Base-by-base conservation (phyloP, 1,140 invertebrate genomes). In the Dendrolimus kikuchii region DNA sequence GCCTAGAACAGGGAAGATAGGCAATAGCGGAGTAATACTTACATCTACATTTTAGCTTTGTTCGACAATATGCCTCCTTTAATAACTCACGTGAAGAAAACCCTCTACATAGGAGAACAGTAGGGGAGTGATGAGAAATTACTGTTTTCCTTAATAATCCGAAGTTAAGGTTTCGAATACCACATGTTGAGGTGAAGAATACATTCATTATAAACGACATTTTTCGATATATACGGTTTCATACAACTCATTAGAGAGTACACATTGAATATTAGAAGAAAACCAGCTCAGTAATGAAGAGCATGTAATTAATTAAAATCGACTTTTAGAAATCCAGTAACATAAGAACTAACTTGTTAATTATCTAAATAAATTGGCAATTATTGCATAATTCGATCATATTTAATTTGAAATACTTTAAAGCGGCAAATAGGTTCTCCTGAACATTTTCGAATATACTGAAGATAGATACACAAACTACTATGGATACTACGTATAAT, bases 11-110 rank as follows among this genome's bases (percentile, higher is more conserved):
- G 23, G 23, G 23, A 23, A 23, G 23, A 23, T 23, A 3, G 23
- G 3, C 23, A 23, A 23, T 23, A 23, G 23, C 23, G 23, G 23
- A 23, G 23, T n/a, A 40, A 49, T 57, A 83, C 87, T 86, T 74
- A 88, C 88, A 89, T 74, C 75, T 78, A 67, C 86, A 88, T 77
- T 88, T 88, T 47, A 85, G 63, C 64, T 86, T 88, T 40, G 82
- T 88, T 43, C 79, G 77, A 57, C 76, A 75, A 57, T 89, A 89
- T 10, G 86, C 87, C 61, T 87, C 85, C 55, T 86, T 85, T 52
- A 89, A 67, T 44, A 87, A 66, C 62, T 88, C 82, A 43, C 74
- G 70, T 5, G 83, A 79, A 6, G 81, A 86, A 69, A 67, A 81
- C 51, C 62, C 66, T 49, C 60, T 73, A 8, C 38, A 52, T 23